A percentile compares a stretch with the other conserved stretches of the same genome.
These are phyloP conservation scores for Girardinus metallicus DNA, from an alignment of 2,797 vertebrate species.

Conservation along the genomic window DNA sequence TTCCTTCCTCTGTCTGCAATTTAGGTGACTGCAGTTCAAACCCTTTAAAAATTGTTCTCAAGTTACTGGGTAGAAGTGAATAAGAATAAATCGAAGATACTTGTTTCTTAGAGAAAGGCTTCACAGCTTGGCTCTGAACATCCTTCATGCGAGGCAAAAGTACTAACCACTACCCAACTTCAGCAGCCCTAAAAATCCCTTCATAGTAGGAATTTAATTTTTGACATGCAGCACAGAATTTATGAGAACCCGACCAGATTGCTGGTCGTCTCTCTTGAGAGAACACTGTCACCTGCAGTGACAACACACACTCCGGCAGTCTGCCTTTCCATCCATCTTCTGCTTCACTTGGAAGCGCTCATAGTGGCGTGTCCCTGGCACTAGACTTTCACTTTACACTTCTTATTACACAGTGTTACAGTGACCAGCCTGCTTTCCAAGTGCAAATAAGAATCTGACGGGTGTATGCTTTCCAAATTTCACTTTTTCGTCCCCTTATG, in stretches of 20 bases:
- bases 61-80: neutral
- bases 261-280: neutral
- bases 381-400: constrained; percentile 2
- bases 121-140: neutral
- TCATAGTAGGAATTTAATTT: neutral
- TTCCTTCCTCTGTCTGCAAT: neutral
- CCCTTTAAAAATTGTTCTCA: neutral
- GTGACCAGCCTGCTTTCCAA: neutral
- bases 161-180: neutral
- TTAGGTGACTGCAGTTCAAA: neutral
- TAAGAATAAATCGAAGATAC: neutral
- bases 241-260: neutral
- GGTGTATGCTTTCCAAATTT: neutral
- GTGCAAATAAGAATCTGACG: neutral
- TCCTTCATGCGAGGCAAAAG: neutral
- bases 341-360: neutral
- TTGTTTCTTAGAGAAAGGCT: neutral
- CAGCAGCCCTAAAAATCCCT: no score
- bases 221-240: neutral
- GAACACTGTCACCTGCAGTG: neutral
- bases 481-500: neutral
- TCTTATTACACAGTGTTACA: neutral
- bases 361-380: neutral
- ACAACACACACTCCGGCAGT: neutral
- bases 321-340: constrained; percentile 3